These are phyloP conservation scores for Dendrolimus pini DNA, from an alignment of 2,888 invertebrate genomes.

Conservation along the genomic window DNA sequence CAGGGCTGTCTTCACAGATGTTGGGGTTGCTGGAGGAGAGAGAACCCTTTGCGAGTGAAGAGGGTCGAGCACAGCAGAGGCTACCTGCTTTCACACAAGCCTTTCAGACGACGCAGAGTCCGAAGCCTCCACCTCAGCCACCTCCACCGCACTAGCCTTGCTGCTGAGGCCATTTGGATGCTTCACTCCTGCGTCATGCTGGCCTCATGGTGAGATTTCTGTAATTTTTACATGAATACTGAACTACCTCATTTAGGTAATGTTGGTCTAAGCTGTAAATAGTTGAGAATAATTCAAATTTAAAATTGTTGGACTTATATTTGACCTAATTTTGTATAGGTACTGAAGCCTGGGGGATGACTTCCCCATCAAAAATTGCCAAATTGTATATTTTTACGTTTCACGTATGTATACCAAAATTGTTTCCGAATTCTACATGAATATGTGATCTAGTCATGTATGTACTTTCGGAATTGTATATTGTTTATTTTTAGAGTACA, in stretches of 20 bases:
- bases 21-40: constrained; percentile 48
- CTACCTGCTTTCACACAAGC: constrained; percentile 70
- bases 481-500: constrained; percentile 69
- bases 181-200: constrained; percentile 7
- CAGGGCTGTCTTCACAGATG: constrained; percentile 57
- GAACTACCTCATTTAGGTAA: constrained; percentile 74
- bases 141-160: constrained; percentile 57
- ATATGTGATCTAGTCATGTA: constrained; percentile 76
- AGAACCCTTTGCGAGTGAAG: constrained; percentile 43
- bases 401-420: constrained; percentile 63
- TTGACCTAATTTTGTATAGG: constrained; percentile 31
- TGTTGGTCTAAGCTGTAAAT: constrained; percentile 66
- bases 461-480: constrained; percentile 74
- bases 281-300: constrained; percentile 49
- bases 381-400: constrained; percentile 66
- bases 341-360: constrained; percentile 34
- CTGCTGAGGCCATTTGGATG: constrained; percentile 4
- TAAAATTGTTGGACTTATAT: constrained; percentile 42
- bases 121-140: constrained; percentile 66
- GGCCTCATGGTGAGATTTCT: constrained; percentile 29
- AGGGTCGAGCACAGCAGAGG: constrained; percentile 40
- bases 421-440: constrained; percentile 76
- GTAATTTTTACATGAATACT: constrained; percentile 64
- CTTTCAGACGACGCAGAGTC: constrained; percentile 66
- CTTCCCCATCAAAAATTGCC: constrained; percentile 51